phyloP scores from a whole-genome alignment of 1,140 invertebrate species.

The Bursaphelenchus mucronatus region DNA sequence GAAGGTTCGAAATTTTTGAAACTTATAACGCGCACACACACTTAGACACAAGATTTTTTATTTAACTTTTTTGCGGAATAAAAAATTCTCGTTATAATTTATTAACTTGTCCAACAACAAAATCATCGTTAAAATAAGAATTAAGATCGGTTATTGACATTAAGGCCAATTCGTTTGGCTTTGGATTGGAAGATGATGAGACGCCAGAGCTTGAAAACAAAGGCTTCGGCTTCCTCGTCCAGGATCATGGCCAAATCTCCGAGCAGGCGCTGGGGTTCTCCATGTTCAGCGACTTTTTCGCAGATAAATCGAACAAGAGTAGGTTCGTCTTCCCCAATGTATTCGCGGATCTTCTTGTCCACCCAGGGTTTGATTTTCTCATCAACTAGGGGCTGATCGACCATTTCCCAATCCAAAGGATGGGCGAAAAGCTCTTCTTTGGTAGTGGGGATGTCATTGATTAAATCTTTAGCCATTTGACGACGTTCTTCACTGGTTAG shows the following conservation, averaged over 20 bases:
- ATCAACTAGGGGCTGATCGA: constrained; percentile 85
- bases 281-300: constrained; percentile 88
- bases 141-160: not conserved
- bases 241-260: constrained; percentile 98
- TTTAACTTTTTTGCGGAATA: too few relatives aligned
- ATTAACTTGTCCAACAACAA: too few relatives aligned
- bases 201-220: constrained; percentile 99
- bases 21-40: too few relatives aligned
- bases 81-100: too few relatives aligned
- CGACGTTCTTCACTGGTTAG: constrained; percentile 83
- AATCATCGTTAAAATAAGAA: too few relatives aligned
- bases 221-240: constrained; percentile 98
- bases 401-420: constrained; percentile 82
- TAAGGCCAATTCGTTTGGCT: constrained; percentile 74
- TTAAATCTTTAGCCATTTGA: constrained; percentile 89
- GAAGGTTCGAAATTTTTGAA: too few relatives aligned
- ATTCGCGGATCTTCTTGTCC: constrained; percentile 98
- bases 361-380: constrained; percentile 96
- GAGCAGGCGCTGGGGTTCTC: constrained; percentile 83
- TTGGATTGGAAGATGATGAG: constrained; percentile 97
- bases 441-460: constrained; percentile 95
- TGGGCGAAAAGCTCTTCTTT: constrained; percentile 90
- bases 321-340: constrained; percentile 98
- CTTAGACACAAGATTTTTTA: too few relatives aligned
- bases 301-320: constrained; percentile 97